These are phyloP conservation scores for Shargacucullia verbasci DNA, from an alignment of 2,888 invertebrate genomes.

Conservation along the genomic window DNA sequence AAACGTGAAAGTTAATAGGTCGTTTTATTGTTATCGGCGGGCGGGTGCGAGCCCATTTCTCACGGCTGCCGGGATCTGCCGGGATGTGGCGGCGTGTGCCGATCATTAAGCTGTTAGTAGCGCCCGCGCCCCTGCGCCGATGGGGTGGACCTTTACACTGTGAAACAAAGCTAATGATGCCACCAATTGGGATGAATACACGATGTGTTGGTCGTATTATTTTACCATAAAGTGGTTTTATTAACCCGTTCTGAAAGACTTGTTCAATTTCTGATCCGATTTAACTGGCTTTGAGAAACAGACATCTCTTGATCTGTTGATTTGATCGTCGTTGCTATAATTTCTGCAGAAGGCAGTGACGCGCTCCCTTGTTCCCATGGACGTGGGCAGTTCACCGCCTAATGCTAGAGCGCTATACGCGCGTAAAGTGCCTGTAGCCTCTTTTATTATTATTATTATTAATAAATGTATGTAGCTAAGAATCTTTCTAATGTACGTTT, in stretches of 20 bases:
- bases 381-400: no score
- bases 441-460: no score
- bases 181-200: slow-evolving; percentile 41
- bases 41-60: slow-evolving; percentile 57
- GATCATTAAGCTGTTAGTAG: slow-evolving; percentile 75
- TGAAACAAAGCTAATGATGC: slow-evolving; percentile 51
- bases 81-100: slow-evolving; percentile 72
- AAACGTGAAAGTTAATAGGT: slow-evolving; percentile 75
- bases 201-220: slow-evolving; percentile 9
- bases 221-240: slow-evolving; percentile 23
- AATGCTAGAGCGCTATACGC: no score
- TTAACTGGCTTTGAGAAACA: not conserved
- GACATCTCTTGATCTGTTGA: no score
- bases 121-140: slow-evolving; percentile 49
- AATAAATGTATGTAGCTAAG: no score
- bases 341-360: no score
- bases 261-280: not conserved
- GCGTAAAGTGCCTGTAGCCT: no score
- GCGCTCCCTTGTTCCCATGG: no score
- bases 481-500: no score
- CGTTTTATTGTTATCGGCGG: slow-evolving; percentile 81
- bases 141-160: slow-evolving; percentile 58
- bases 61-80: slow-evolving; percentile 49
- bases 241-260: slow-evolving; percentile 1
- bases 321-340: no score